phyloP scores from a whole-genome alignment of 2,797 vertebrate genomes.

The Enteromius trimaculatus region DNA sequence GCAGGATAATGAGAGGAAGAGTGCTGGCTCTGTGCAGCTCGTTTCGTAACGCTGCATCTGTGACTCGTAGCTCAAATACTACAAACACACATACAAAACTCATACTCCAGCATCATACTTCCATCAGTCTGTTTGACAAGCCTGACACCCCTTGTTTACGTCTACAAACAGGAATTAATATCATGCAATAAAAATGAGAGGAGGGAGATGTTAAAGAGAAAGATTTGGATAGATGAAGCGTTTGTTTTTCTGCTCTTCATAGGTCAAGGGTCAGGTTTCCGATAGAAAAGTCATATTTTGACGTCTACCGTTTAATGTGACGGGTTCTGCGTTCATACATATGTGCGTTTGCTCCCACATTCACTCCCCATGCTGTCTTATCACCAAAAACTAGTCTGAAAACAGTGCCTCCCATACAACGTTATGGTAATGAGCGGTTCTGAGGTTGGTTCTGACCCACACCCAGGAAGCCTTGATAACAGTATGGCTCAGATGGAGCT shows the following conservation, averaged over 20 bases:
- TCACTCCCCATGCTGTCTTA: constrained; percentile 14
- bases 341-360: neutral
- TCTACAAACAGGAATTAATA: constrained; percentile 54
- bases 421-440: constrained; percentile 25
- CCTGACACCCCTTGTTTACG: constrained; percentile 59
- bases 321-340: neutral
- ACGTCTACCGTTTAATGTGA: constrained; percentile 20
- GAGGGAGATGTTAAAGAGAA: constrained; percentile 1
- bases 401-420: constrained; percentile 12
- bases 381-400: constrained; percentile 39
- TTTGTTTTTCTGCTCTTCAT: constrained; percentile 30
- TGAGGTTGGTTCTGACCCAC: constrained; percentile 58
- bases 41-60: constrained; percentile 54
- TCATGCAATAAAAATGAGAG: constrained; percentile 35
- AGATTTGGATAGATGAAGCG: constrained; percentile 33
- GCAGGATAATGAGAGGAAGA: constrained; percentile 46
- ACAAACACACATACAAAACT: constrained; percentile 32
- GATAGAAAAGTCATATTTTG: neutral
- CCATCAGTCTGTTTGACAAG: constrained; percentile 59
- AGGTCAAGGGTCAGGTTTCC: neutral
- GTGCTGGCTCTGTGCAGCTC: constrained; percentile 38
- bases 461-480: constrained; percentile 84
- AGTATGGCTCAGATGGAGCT: constrained; percentile 73
- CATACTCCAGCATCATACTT: constrained; percentile 47
- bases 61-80: constrained; percentile 45